Evolutionary conservation across 2,888 invertebrate species (phyloP).

Genomic region (Caenorhabditis afra): DNA sequence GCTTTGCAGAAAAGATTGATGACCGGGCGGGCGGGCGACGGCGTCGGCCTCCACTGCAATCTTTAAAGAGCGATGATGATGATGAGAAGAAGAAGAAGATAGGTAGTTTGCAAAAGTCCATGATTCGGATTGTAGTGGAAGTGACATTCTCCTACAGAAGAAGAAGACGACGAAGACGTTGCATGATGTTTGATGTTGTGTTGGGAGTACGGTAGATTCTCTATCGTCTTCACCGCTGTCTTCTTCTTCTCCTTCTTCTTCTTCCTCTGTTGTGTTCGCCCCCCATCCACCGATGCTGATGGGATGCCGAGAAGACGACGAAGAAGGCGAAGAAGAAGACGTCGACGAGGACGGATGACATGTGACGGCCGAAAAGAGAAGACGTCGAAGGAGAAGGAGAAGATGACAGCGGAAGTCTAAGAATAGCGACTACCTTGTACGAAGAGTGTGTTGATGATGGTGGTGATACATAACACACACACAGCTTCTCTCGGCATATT

Average conservation of each 20-base stretch:
- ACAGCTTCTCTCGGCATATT: no score
- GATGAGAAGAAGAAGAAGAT: constrained; percentile 10
- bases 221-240: no score
- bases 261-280: no score
- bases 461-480: neutral
- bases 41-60: constrained; percentile 14
- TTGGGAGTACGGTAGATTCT: constrained; percentile 29
- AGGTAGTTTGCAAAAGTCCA: constrained; percentile 14
- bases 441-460: constrained; percentile 17
- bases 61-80: constrained; percentile 36
- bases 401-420: constrained; percentile 17
- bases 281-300: no score
- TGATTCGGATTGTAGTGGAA: neutral
- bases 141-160: no score
- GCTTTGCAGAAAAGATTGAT: constrained; percentile 37
- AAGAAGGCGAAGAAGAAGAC: no score
- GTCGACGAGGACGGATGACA: constrained; percentile 8
- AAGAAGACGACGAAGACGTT: neutral
- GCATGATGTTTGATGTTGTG: constrained; percentile 49
- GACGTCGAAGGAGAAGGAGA: no score
- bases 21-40: constrained; percentile 5
- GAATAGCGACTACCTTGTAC: constrained; percentile 32
- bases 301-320: no score
- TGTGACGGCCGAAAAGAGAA: constrained; percentile 28
- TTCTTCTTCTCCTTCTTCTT: no score